Evolutionary conservation across 2,797 vertebrate species (phyloP).

Genomic region (Pangasius sanitwongsei): DNA sequence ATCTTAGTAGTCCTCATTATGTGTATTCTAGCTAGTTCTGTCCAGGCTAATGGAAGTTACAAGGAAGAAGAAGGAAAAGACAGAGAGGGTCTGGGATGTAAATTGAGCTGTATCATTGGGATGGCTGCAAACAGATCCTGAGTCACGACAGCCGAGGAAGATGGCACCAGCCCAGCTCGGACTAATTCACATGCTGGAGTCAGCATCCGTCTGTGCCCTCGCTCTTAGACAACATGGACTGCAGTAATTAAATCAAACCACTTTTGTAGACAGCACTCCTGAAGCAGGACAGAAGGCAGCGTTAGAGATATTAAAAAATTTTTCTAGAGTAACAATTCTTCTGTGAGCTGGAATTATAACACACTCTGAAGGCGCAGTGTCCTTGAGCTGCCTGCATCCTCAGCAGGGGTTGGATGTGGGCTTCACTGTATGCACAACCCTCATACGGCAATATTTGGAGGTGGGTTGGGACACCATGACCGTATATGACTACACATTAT

Average conservation of each 20-base stretch:
- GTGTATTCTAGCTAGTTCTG: conserved; percentile 4
- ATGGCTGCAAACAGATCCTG: conserved; percentile 40
- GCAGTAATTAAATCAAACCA: conserved; percentile 57
- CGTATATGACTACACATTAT: not conserved
- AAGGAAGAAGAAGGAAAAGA: not conserved
- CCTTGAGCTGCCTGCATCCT: conserved; percentile 38
- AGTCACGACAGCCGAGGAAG: conserved; percentile 41
- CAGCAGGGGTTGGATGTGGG: not conserved
- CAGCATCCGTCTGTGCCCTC: conserved; percentile 43
- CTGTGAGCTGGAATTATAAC: conserved; percentile 11
- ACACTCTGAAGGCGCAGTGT: conserved; percentile 26
- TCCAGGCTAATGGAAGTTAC: conserved; percentile 14
- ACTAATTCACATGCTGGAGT: conserved; percentile 55
- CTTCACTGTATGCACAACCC: not conserved
- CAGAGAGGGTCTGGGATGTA: not conserved
- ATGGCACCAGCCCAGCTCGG: conserved; percentile 50
- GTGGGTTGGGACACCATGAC: conserved; percentile 1
- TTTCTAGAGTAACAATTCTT: conserved; percentile 35
- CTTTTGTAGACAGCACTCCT: conserved; percentile 44
- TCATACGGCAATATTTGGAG: not conserved
- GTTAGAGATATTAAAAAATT: conserved; percentile 38
- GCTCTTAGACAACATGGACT: conserved; percentile 42
- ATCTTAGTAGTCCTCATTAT: conserved; percentile 17
- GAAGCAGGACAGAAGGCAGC: conserved; percentile 27
- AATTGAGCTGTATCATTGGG: conserved; percentile 29